phyloP scores from a whole-genome alignment of 1,140 invertebrate genomes.

The Lasioglossum baleicum region DNA sequence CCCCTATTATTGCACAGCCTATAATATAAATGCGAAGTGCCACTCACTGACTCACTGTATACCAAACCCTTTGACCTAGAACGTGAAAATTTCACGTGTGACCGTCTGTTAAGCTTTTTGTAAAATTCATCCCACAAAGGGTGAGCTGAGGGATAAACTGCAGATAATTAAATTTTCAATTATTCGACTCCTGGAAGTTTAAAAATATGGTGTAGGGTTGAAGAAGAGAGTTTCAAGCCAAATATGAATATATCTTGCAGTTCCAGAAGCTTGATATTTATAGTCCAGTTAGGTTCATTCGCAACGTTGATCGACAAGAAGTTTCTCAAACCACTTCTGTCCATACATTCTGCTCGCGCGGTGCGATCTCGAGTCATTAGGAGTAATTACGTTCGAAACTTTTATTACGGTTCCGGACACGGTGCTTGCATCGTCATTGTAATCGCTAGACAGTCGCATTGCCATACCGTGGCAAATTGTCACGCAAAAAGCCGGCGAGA shows the following conservation, averaged over 20 bases:
- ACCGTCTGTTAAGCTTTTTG: too few species aligned
- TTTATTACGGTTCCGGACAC: background rate
- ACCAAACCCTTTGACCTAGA: too few species aligned
- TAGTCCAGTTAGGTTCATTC: background rate
- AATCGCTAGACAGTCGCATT: background rate
- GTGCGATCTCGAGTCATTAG: background rate
- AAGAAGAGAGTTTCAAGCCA: too few species aligned
- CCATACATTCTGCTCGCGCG: background rate
- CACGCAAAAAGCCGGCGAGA: background rate
- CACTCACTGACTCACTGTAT: too few species aligned
- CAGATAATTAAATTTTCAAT: too few species aligned
- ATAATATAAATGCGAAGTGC: too few species aligned
- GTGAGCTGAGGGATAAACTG: too few species aligned
- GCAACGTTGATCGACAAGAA: background rate
- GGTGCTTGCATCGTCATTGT: background rate
- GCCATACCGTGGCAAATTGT: slow-evolving; percentile 8
- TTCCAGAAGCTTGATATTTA: background rate
- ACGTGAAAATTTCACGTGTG: too few species aligned
- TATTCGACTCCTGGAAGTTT: too few species aligned
- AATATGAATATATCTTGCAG: background rate
- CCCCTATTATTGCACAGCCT: too few species aligned
- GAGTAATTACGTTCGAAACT: slow-evolving; percentile 21
- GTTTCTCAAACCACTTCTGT: background rate
- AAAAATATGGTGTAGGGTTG: too few species aligned
- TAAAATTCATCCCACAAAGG: too few species aligned